phyloP scores from a whole-genome alignment of 1,140 invertebrate genomes.

The Trigoniulus corallinus region DNA sequence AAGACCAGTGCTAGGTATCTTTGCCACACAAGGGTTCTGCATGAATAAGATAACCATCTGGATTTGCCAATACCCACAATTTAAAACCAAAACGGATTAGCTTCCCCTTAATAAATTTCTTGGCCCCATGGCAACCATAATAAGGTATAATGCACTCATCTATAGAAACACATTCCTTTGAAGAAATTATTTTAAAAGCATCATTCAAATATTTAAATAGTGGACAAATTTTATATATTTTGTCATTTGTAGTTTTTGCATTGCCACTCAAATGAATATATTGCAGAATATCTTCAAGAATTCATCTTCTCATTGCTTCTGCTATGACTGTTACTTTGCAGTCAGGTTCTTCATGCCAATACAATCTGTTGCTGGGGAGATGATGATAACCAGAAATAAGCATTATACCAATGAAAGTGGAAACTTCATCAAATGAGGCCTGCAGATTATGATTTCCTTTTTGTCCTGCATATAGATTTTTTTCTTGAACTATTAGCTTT shows the following conservation, averaged over 20 bases:
- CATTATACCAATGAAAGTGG: neutral
- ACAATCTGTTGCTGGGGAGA: neutral
- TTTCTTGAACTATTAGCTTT: too few species aligned
- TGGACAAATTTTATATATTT: constrained; percentile 19
- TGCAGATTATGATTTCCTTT: too few species aligned
- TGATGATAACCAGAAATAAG: neutral
- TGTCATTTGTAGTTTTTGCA: constrained; percentile 17
- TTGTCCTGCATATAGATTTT: too few species aligned
- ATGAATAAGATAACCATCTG: constrained; percentile 1
- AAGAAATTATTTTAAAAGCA: constrained; percentile 9
- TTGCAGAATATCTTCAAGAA: constrained; percentile 14
- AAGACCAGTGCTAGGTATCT: neutral
- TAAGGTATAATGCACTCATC: constrained; percentile 14
- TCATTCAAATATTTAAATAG: constrained; percentile 19
- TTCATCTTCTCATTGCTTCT: constrained; percentile 12
- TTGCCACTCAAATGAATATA: constrained; percentile 20
- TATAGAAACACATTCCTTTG: constrained; percentile 7
- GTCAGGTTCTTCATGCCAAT: constrained; percentile 6
- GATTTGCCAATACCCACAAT: constrained; percentile 6
- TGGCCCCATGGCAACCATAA: constrained; percentile 13
- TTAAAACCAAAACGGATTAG: constrained; percentile 16
- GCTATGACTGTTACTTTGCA: constrained; percentile 11
- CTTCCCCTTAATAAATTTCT: constrained; percentile 14
- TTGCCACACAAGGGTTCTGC: constrained; percentile 4
- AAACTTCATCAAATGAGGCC: neutral